phyloP scores from a whole-genome alignment of 2,888 invertebrate species.

The Neoitamus cyanurus region DNA sequence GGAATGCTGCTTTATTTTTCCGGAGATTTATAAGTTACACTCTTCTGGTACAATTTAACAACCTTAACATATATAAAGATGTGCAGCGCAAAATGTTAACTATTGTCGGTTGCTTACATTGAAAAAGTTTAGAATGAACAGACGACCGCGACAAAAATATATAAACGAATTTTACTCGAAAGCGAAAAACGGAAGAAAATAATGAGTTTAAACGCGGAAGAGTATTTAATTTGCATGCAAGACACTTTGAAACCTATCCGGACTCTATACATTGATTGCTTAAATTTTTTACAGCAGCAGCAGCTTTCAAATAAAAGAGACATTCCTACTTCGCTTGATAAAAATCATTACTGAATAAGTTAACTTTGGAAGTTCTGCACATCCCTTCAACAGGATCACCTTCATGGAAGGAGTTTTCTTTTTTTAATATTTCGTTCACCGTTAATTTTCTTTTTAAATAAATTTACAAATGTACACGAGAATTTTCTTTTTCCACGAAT shows the following conservation, averaged over 20 bases:
- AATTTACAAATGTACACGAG: slow-evolving; percentile 3
- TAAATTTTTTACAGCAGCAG: background rate
- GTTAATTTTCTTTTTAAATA: background rate
- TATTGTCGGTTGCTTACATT: background rate
- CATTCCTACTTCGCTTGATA: background rate
- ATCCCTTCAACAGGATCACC: slow-evolving; percentile 6
- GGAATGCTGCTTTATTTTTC: slow-evolving; percentile 22
- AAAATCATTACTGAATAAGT: background rate
- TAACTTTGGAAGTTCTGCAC: slow-evolving; percentile 14
- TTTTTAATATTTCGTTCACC: background rate
- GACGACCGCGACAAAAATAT: background rate
- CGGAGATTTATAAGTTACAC: background rate
- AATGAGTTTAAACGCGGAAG: background rate
- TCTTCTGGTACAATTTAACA: slow-evolving; percentile 19
- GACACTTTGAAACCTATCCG: background rate
- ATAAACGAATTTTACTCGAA: background rate
- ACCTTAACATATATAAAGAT: slow-evolving; percentile 20
- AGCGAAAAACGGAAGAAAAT: background rate
- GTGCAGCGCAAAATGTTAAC: background rate
- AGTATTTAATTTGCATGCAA: background rate
- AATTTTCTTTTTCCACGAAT: background rate
- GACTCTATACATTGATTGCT: background rate
- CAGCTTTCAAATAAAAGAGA: background rate
- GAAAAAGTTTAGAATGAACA: background rate
- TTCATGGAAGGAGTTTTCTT: slow-evolving; percentile 9